Evolutionary conservation across 1,140 invertebrate genomes (phyloP).

Genomic region (Bombyx mandarina): DNA sequence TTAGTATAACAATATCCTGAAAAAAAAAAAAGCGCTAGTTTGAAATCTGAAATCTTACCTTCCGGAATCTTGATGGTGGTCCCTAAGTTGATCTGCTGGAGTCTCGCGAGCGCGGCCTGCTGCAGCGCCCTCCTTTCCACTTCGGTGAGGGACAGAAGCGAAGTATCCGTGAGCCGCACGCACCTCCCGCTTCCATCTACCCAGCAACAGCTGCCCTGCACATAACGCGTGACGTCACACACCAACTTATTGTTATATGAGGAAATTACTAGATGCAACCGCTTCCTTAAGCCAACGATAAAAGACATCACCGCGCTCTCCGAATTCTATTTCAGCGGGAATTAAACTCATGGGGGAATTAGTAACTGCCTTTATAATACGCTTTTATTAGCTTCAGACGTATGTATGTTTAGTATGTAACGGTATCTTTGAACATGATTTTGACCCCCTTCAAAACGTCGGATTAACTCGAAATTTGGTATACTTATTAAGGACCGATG

Average conservation of each 20-base stretch:
- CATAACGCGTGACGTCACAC: conserved; percentile 62
- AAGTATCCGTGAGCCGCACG: conserved; percentile 80
- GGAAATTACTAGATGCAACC: background rate
- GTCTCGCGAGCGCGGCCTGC: conserved; percentile 87
- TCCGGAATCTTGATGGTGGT: conserved; percentile 76
- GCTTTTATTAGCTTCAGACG: no score
- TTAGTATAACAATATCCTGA: no score
- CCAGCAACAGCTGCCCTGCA: conserved; percentile 89
- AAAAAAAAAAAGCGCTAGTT: background rate
- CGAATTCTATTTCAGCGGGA: background rate
- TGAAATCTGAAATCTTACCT: conserved; percentile 30
- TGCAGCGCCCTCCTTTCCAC: conserved; percentile 86
- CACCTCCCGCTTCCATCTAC: conserved; percentile 81
- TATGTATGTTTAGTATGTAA: no score
- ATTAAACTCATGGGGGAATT: no score
- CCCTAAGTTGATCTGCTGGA: conserved; percentile 89
- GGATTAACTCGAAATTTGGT: no score
- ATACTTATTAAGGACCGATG: no score
- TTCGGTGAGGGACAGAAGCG: conserved; percentile 82
- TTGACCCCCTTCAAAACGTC: no score
- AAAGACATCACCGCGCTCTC: background rate
- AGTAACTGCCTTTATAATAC: no score
- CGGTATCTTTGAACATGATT: no score
- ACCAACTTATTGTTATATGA: conserved; percentile 16
- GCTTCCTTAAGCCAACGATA: background rate